phyloP scores from a whole-genome alignment of 2,888 invertebrate genomes.

The Drosophila buzzatii region DNA sequence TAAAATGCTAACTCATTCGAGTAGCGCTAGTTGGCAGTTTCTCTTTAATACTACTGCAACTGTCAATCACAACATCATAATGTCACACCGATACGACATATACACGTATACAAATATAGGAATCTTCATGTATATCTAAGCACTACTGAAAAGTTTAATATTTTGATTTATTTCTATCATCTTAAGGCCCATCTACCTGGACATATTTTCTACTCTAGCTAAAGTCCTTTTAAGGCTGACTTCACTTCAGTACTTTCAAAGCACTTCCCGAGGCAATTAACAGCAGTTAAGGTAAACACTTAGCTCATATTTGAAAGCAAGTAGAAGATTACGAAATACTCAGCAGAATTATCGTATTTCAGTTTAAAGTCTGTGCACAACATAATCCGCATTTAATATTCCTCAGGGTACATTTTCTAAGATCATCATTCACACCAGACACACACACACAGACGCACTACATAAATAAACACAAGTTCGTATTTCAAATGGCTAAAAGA shows the following conservation, averaged over 20 bases:
- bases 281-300: neutral
- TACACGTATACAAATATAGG: too few relatives aligned
- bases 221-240: neutral
- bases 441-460: conserved; percentile 16
- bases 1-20: too few relatives aligned
- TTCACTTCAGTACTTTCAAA: neutral
- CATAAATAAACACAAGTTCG: conserved; percentile 48
- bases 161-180: too few relatives aligned
- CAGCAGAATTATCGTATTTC: neutral
- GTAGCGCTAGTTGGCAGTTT: too few relatives aligned
- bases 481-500: conserved; percentile 39
- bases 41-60: too few relatives aligned
- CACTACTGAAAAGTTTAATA: too few relatives aligned
- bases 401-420: conserved; percentile 39
- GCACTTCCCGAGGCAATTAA: neutral
- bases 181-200: too few relatives aligned
- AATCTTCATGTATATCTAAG: too few relatives aligned
- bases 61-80: too few relatives aligned
- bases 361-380: conserved; percentile 24
- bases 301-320: neutral
- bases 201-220: neutral
- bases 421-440: conserved; percentile 10
- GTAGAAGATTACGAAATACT: neutral
- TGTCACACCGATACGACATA: too few relatives aligned
- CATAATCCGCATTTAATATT: conserved; percentile 42